Evolutionary conservation across 2,888 invertebrate genomes (phyloP).

Genomic region (Ophioninae sp.): DNA sequence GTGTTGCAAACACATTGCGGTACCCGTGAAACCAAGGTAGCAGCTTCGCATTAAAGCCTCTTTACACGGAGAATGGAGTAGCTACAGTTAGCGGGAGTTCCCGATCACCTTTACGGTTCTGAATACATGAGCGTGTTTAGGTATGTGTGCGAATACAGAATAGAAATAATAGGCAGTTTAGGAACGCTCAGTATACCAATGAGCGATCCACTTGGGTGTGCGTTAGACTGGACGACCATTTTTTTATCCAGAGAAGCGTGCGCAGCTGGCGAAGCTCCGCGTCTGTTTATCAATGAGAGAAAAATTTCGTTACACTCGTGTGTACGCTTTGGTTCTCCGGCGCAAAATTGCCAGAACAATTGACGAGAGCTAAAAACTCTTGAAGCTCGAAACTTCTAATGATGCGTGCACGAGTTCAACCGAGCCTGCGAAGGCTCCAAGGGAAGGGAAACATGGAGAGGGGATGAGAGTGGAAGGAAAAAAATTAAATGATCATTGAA

Average conservation of each 20-base stretch:
- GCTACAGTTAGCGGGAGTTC: conserved; percentile 16
- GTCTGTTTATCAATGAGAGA: conserved; percentile 20
- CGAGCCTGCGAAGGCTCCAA: conserved; percentile 17
- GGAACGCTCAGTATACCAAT: conserved; percentile 21
- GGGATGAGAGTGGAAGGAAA: conserved; percentile 18
- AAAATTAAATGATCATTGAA: conserved; percentile 32
- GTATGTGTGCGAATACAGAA: not conserved
- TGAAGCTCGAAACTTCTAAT: conserved; percentile 34
- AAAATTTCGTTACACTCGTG: conserved; percentile 34
- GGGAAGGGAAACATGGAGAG: not conserved
- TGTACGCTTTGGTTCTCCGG: not conserved
- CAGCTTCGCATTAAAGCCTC: conserved; percentile 48
- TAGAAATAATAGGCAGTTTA: conserved; percentile 38
- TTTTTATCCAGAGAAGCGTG: conserved; percentile 18
- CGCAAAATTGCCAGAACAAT: conserved; percentile 34
- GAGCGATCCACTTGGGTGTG: conserved; percentile 53
- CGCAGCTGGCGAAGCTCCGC: conserved; percentile 44
- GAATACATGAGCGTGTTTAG: not conserved
- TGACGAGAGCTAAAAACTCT: conserved; percentile 35
- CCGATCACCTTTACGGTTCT: not conserved
- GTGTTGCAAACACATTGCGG: conserved; percentile 75
- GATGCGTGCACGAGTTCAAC: conserved; percentile 57
- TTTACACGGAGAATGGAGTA: conserved; percentile 25
- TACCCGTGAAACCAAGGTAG: conserved; percentile 65
- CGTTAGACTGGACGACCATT: conserved; percentile 52